These are phyloP conservation scores for Oryzias celebensis DNA, from an alignment of 2,113 vertebrate genomes.

Conservation along the genomic window DNA sequence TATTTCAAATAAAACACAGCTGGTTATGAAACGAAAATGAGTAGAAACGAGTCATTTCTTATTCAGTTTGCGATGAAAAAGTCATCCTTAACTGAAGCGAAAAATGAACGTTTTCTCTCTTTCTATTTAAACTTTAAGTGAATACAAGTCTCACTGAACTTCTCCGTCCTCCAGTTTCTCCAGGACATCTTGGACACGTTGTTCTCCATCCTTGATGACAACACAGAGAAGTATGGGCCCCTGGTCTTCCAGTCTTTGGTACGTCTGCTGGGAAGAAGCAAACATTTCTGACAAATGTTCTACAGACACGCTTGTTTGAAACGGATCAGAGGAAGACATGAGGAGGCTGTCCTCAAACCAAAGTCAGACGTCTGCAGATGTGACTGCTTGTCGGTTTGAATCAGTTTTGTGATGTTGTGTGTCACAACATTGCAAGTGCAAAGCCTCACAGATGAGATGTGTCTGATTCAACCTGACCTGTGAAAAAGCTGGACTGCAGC, in stretches of 20 bases:
- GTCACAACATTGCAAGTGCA: background rate
- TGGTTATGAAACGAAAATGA: too few relatives aligned
- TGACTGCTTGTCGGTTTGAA: background rate
- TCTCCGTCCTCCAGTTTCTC: slow-evolving; percentile 82
- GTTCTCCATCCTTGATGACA: slow-evolving; percentile 98
- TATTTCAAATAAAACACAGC: too few relatives aligned
- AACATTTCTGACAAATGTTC: background rate
- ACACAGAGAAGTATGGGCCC: slow-evolving; percentile 96
- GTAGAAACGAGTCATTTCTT: too few relatives aligned
- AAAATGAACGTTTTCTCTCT: too few relatives aligned
- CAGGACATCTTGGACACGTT: slow-evolving; percentile 96
- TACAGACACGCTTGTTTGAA: background rate
- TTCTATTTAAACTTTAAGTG: too few relatives aligned
- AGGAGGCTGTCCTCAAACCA: background rate
- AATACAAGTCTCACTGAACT: background rate
- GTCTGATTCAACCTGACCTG: background rate
- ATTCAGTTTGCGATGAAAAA: too few relatives aligned
- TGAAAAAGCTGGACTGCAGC: background rate
- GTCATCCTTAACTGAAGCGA: too few relatives aligned
- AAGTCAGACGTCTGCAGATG: background rate
- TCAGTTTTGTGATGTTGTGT: background rate
- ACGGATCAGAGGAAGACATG: background rate
- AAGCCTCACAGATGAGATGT: background rate
- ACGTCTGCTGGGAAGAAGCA: slow-evolving; percentile 28
- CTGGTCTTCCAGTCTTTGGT: slow-evolving; percentile 98